Evolutionary conservation across 2,113 vertebrate species (phyloP).

Genomic region (Atrichornis clamosus): DNA sequence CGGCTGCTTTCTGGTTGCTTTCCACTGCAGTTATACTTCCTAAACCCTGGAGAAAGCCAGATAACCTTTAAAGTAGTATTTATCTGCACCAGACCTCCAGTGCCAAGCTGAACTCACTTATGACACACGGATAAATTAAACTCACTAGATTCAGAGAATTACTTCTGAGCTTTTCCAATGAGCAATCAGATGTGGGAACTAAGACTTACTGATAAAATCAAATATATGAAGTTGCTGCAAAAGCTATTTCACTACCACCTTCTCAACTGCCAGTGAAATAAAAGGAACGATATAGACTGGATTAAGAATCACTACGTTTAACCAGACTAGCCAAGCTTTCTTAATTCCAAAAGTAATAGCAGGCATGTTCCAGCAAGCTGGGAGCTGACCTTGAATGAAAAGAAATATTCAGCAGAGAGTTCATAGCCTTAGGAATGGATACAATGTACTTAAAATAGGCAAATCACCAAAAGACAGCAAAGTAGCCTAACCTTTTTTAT

Average conservation of each 20-base stretch:
- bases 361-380: conserved; percentile 3
- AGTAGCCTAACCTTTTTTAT: not conserved
- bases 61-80: conserved; percentile 11
- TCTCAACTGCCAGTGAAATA: conserved; percentile 28
- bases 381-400: conserved; percentile 18
- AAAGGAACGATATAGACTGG: conserved; percentile 10
- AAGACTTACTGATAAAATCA: conserved; percentile 41
- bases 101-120: not conserved
- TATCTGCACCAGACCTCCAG: conserved; percentile 6
- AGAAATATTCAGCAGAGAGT: not conserved
- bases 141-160: conserved; percentile 15
- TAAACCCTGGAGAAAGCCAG: not conserved
- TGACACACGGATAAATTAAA: conserved; percentile 31
- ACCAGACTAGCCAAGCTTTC: conserved; percentile 2
- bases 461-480: not conserved
- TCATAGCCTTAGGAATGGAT: not conserved
- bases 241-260: conserved; percentile 11
- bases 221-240: conserved; percentile 13
- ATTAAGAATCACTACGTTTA: not conserved
- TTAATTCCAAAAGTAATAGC: conserved; percentile 51
- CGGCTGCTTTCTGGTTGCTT: not conserved
- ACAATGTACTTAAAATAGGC: not conserved
- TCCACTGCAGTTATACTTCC: not conserved
- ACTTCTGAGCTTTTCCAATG: conserved; percentile 37
- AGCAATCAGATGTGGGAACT: conserved; percentile 18